Evolutionary conservation across 2,888 invertebrate species (phyloP).

Genomic region (Parnassius apollo): DNA sequence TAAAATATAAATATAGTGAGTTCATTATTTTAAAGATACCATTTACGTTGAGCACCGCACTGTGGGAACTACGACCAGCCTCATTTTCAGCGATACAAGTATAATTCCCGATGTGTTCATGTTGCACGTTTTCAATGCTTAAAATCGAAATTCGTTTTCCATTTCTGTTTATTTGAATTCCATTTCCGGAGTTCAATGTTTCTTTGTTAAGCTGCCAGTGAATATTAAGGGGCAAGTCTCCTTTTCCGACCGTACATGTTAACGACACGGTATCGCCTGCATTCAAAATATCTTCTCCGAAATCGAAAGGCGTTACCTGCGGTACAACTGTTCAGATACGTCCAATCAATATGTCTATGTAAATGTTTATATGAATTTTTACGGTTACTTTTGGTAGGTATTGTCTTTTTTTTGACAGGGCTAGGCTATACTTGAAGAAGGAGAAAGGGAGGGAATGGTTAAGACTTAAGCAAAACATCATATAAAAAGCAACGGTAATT

Average conservation of each 20-base stretch:
- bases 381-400: too few relatives aligned
- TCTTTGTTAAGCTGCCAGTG: conserved; percentile 85
- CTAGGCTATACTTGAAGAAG: conserved; percentile 24
- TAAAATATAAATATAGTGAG: conserved; percentile 10
- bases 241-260: conserved; percentile 86
- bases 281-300: conserved; percentile 87
- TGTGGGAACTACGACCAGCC: conserved; percentile 83
- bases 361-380: not conserved
- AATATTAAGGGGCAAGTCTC: conserved; percentile 86
- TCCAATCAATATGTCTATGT: conserved; percentile 1
- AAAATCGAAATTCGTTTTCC: conserved; percentile 85
- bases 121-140: conserved; percentile 82
- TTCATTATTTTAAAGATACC: conserved; percentile 64
- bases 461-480: conserved; percentile 15
- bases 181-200: conserved; percentile 74
- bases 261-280: conserved; percentile 87
- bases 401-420: conserved; percentile 14
- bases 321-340: conserved; percentile 83
- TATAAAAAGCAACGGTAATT: too few relatives aligned
- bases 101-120: conserved; percentile 83
- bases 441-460: conserved; percentile 24
- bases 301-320: conserved; percentile 89
- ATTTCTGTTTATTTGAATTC: conserved; percentile 81
- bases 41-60: conserved; percentile 85
- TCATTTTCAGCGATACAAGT: conserved; percentile 84